phyloP scores from a whole-genome alignment of 2,888 invertebrate species.

The Calliopum simillimum region DNA sequence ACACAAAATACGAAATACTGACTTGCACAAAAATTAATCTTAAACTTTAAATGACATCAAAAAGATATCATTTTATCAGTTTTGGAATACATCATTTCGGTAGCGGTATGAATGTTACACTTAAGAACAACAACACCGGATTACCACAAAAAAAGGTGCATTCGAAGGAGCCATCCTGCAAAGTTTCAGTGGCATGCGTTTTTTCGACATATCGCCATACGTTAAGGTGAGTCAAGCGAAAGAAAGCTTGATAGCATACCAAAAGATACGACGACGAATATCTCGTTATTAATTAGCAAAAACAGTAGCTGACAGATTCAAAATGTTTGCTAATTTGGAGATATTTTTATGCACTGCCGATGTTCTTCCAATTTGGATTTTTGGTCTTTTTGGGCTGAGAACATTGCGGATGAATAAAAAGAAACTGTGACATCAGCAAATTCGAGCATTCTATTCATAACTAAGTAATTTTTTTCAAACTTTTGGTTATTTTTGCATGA shows the following conservation, averaged over 20 bases:
- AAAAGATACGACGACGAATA: constrained; percentile 20
- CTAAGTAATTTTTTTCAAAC: neutral
- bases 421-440: too few relatives aligned
- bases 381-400: too few relatives aligned
- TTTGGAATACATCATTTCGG: constrained; percentile 15
- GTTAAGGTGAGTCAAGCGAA: neutral
- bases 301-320: constrained; percentile 45
- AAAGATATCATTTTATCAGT: neutral
- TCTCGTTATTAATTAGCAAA: constrained; percentile 48
- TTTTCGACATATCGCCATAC: too few relatives aligned
- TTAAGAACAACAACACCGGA: neutral
- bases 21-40: too few relatives aligned
- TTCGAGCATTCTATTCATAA: neutral
- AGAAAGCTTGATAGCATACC: neutral
- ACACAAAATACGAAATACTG: too few relatives aligned
- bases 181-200: too few relatives aligned
- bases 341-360: constrained; percentile 11
- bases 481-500: neutral
- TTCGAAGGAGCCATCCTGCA: neutral
- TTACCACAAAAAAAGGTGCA: neutral
- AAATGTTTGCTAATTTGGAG: constrained; percentile 33
- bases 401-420: too few relatives aligned
- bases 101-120: neutral
- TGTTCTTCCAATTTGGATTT: neutral
- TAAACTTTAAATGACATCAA: too few relatives aligned